These are phyloP conservation scores for Cyanoderma ruficeps DNA, from an alignment of 2,113 vertebrate genomes.

Conservation along the genomic window DNA sequence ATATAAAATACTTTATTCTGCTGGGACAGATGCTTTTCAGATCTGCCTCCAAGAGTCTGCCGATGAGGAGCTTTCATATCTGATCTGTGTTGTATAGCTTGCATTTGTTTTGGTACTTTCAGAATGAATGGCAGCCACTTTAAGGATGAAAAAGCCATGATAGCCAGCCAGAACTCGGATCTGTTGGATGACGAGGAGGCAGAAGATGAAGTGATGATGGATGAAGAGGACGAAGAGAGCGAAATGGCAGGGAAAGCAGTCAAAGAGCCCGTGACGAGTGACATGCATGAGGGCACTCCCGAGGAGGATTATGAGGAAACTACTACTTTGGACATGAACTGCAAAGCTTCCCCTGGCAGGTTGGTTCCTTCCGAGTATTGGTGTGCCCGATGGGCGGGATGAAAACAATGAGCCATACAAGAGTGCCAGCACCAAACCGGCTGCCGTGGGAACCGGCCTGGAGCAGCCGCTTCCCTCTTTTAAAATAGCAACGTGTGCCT, in stretches of 20 bases:
- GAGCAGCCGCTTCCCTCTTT: background rate
- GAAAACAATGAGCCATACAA: constrained; percentile 8
- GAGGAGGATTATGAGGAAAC: constrained; percentile 86
- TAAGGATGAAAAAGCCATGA: constrained; percentile 87
- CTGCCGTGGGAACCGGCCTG: background rate
- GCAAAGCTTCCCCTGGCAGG: constrained; percentile 89
- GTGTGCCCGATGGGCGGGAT: background rate
- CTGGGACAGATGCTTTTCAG: background rate
- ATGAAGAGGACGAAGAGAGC: constrained; percentile 87
- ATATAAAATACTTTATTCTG: background rate
- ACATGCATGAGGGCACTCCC: constrained; percentile 77
- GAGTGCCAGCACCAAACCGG: constrained; percentile 37
- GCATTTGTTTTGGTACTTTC: constrained; percentile 31
- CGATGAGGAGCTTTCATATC: background rate
- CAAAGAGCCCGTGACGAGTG: constrained; percentile 74
- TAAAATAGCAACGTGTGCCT: background rate
- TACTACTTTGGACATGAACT: constrained; percentile 84
- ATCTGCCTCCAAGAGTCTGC: background rate
- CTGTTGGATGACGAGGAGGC: constrained; percentile 91
- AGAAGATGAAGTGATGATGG: constrained; percentile 87
- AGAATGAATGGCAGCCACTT: constrained; percentile 90
- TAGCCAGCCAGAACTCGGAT: constrained; percentile 81
- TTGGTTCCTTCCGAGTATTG: constrained; percentile 62
- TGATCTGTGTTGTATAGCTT: background rate
- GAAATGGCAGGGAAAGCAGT: constrained; percentile 76